A percentile compares a stretch with the other conserved stretches of the same genome.
phyloP scores from a whole-genome alignment of 2,888 invertebrate species.

The Dynastes hyllus region DNA sequence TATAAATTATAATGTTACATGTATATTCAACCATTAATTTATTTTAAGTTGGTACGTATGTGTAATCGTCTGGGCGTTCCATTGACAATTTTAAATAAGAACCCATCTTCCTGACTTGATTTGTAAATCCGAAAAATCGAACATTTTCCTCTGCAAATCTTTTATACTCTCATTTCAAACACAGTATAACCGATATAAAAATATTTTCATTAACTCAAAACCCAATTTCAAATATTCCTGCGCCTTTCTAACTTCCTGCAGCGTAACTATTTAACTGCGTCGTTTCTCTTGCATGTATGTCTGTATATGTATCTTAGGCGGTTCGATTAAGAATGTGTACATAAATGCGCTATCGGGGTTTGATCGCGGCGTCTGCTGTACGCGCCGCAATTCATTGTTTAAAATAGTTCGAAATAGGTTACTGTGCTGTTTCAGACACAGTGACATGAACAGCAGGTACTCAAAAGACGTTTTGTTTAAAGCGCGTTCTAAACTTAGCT shows the following conservation, averaged over 20 bases:
- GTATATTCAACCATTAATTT: too few species aligned
- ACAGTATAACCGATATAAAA: too few species aligned
- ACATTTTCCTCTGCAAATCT: too few species aligned
- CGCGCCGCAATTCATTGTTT: constrained; percentile 3
- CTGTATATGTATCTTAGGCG: neutral
- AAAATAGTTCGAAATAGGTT: constrained; percentile 24
- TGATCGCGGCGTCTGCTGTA: neutral
- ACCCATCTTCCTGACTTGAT: too few species aligned
- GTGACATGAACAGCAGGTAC: constrained; percentile 30
- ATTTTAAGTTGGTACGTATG: too few species aligned
- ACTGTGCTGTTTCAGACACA: constrained; percentile 21
- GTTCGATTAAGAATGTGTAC: constrained; percentile 10
- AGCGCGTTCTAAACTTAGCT: constrained; percentile 17
- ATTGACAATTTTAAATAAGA: too few species aligned
- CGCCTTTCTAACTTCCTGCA: neutral
- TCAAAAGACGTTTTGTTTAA: constrained; percentile 28
- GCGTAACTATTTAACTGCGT: neutral
- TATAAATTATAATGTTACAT: too few species aligned
- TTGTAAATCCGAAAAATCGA: too few species aligned
- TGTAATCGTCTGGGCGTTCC: too few species aligned
- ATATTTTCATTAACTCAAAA: too few species aligned
- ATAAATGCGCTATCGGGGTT: constrained; percentile 4
- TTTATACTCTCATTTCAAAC: too few species aligned
- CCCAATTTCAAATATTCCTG: neutral
- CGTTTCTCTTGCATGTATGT: neutral